A percentile compares a stretch with the other conserved stretches of the same genome.
phyloP scores from a whole-genome alignment of 2,888 invertebrate species.

The Imbricaverruca yamaguchii region DNA sequence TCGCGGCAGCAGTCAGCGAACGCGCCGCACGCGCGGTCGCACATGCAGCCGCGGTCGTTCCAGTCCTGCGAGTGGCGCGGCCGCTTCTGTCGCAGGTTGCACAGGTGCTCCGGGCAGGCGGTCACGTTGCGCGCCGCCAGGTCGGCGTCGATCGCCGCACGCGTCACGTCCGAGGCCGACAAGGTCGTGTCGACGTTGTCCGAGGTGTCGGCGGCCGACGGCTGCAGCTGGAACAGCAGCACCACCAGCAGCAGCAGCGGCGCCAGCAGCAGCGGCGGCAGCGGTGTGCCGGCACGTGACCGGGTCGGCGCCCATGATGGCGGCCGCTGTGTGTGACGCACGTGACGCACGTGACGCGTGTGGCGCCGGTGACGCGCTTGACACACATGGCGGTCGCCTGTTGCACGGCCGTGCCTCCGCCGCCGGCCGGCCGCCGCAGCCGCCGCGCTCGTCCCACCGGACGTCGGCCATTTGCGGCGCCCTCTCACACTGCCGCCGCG shows the following conservation, averaged over 20 bases:
- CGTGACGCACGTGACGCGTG: too few relatives aligned
- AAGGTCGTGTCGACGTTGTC: neutral
- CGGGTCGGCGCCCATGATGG: neutral
- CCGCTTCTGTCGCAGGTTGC: conserved; percentile 26
- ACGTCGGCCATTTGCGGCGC: neutral
- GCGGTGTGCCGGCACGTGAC: neutral
- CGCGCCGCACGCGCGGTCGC: conserved; percentile 43
- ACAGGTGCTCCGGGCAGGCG: neutral
- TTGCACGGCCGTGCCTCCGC: neutral
- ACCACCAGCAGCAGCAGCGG: neutral
- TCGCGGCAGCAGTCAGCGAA: conserved; percentile 47
- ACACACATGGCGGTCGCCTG: too few relatives aligned
- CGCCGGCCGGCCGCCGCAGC: neutral
- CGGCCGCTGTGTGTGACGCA: neutral
- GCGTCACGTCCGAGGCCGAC: neutral
- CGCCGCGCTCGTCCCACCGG: neutral
- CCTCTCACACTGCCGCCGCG: too few relatives aligned
- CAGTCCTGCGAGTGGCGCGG: conserved; percentile 38
- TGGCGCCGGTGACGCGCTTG: too few relatives aligned
- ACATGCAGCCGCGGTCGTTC: conserved; percentile 43
- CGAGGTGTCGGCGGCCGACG: neutral
- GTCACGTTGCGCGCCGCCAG: neutral
- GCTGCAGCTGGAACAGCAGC: neutral
- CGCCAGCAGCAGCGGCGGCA: neutral
- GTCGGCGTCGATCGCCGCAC: neutral